Evolutionary conservation across 1,140 invertebrate species (phyloP), one percentile per base, ranked within the genome.

Genomic region (Drosophila arawakana): DNA sequence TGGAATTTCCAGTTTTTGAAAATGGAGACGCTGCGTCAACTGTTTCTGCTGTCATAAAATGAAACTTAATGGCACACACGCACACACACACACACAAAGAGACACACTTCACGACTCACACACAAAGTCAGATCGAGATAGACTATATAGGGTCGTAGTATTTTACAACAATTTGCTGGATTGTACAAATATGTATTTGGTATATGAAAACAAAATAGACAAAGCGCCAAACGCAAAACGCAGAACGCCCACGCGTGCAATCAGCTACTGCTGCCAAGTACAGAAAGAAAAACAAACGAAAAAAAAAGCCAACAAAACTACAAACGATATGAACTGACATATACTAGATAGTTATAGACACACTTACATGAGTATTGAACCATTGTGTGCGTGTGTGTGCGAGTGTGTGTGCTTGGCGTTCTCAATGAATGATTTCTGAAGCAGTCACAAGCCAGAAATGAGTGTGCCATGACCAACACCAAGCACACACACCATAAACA

Each of bases 31-130:
- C 84, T 89, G 83, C 80, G 84, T 88, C 83, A 89, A 88, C 84
- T 83, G 84, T 88, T 86, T 86, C 76, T 73, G 73, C 84, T 86
- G 83, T 86, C 83, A 86, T 86, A 86, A 86, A 86, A 86, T 88
- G 84, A 80, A 88, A 89, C 83, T 80, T 89, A 86, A 89, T 86
- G 84, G 76, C 83, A 47, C 68, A 34, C 79, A 30, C 61, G 74
- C 55, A 76, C 43, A 70, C 46, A 65, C 13, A 74, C 13, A 50
- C 15, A 54, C 11, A 46, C 7, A 21, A 21, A 21, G 18, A 21
- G 18, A 61, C 15, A 46, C 0, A n/a, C 44, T 30, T 5, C 25
- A 6, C 3, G 25, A 70, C 13, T 44, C 15, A 54, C 25, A 54
- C 25, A 34, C 39, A 11, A 10, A 62, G 52, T 2, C n/a, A 52